Percentiles rank a stretch among this genome's conserved stretches.
Evolutionary conservation across 2,113 vertebrate species (phyloP).

Genomic region (Anguilla rostrata): DNA sequence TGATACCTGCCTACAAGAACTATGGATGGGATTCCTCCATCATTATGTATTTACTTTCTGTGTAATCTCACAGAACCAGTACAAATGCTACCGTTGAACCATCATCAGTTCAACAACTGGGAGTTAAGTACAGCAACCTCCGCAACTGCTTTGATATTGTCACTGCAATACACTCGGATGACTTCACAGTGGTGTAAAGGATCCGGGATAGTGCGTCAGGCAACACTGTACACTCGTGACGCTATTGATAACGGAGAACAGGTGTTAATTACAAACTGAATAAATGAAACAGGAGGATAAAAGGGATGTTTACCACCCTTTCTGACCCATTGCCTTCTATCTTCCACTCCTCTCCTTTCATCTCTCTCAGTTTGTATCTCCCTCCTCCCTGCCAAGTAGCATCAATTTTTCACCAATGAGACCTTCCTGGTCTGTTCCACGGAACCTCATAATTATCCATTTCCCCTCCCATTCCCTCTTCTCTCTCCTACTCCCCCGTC

Average conservation of each 20-base stretch:
- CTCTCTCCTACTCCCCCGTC: background rate
- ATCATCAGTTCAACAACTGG: too few species aligned
- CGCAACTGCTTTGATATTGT: background rate
- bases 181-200: background rate
- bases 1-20: background rate
- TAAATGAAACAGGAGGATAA: background rate
- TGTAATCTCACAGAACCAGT: background rate
- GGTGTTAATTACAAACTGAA: background rate
- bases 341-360: background rate
- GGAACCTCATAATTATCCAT: conserved; percentile 4
- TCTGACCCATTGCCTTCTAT: background rate
- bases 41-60: background rate
- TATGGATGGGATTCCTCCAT: background rate
- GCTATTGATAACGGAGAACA: background rate
- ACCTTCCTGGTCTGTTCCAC: conserved; percentile 4
- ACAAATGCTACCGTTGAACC: too few species aligned
- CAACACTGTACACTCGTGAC: background rate
- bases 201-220: background rate
- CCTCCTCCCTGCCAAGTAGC: background rate
- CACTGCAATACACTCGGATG: background rate
- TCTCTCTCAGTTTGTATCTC: background rate
- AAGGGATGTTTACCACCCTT: background rate
- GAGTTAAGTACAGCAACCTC: background rate
- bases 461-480: background rate
- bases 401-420: background rate